Conservation (phyloP, 2,113 vertebrate genomes). For the Tapirus terrestris region DNA sequence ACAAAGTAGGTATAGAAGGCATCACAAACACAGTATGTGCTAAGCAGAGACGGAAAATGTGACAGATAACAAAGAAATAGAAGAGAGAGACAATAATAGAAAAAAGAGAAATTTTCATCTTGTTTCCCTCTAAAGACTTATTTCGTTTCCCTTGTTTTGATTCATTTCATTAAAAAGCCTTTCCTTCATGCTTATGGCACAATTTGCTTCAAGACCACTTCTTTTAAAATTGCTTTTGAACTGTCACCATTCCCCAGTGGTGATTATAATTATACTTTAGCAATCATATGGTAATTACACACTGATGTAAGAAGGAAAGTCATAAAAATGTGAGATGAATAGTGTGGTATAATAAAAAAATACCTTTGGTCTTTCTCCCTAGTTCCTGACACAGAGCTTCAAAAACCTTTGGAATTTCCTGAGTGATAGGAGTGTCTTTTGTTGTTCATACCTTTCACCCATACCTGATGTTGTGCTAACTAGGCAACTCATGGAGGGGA, state of each 20-base stretch:
- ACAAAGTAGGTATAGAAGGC: fast-evolving
- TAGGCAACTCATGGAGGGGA: neutral
- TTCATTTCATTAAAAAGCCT: neutral
- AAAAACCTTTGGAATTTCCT: neutral
- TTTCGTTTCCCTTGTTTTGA: neutral
- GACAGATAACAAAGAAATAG: neutral
- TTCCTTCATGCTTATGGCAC: neutral
- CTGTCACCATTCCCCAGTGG: neutral
- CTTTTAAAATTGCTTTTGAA: neutral
- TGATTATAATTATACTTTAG: neutral
- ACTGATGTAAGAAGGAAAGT: neutral
- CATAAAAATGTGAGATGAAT: neutral
- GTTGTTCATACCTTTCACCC: neutral
- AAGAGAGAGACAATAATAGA: neutral
- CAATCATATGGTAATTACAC: neutral
- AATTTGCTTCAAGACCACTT: neutral
- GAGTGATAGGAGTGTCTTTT: neutral
- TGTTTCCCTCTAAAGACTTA: neutral
- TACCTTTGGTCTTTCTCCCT: neutral
- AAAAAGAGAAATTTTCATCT: neutral
- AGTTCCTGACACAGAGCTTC: neutral
- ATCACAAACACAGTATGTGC: neutral
- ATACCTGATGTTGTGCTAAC: neutral
- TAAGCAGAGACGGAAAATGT: neutral
- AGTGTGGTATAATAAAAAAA: neutral